Evolutionary conservation across 2,888 invertebrate species (phyloP), one percentile per base, ranked within the genome.

Genomic region (Trachelus stipa): DNA sequence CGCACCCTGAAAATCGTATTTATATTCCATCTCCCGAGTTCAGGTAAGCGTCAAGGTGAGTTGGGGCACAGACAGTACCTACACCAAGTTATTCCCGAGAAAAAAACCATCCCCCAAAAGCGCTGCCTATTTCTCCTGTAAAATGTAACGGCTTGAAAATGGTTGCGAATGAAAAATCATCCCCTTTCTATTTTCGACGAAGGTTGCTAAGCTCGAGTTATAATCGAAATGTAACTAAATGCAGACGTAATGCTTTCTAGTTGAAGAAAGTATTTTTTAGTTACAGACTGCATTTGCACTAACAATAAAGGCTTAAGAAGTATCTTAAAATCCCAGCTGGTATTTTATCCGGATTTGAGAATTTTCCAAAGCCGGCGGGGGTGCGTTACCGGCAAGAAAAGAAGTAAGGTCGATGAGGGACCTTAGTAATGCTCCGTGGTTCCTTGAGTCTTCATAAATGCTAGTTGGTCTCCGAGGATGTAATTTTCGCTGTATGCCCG

Each of bases 401-500:
- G 71, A 75, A 71, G 69, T 75, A 69, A 56, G 69, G 71, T 69
- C 34, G 77, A 77, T 79, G 73, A 81, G 81, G 78, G 79, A 82
- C 75, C 81, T 83, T 79, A 80, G 81, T 76, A 79, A 80, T 79
- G 82, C 83, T 75, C 80, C 73, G 77, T 82, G 78, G 78, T 79
- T 80, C 80, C 78, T 80, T 77, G 77, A 74, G 74, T 77, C 77
- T 77, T 76, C 74, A 76, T 82, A 83, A 87, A 88, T 87, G 85
- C 83, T 84, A 85, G 83, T 85, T 82, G 86, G 83, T 84, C 85
- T 86, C 81, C 82, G 80, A 84, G 84, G 86, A 89, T 87, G 86
- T 89, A 88, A 89, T 88, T 88, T 89, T 89, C 88, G 86, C 88
- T 88, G 86, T 89, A 88, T 89, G 85, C 85, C 86, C 82, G 87